A percentile compares a stretch with the other conserved stretches of the same genome.
phyloP scores from a whole-genome alignment of 1,140 invertebrate species.

The Drosophila orosa region DNA sequence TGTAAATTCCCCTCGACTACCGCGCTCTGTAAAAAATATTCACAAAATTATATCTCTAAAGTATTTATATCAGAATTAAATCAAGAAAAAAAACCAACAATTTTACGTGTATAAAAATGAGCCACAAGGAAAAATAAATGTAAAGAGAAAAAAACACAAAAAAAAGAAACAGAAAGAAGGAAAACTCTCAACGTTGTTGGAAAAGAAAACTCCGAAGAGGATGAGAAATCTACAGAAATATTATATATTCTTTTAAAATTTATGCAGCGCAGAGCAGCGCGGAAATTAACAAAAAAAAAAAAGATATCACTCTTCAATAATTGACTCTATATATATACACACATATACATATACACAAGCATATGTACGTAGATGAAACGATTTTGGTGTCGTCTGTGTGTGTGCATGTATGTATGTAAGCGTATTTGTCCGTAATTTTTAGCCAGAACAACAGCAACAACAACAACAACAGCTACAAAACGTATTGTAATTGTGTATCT shows the following conservation, averaged over 20 bases:
- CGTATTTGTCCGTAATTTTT: constrained; percentile 78
- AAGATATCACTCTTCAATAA: constrained; percentile 81
- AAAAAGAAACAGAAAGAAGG: constrained; percentile 30
- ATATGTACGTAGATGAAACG: constrained; percentile 46
- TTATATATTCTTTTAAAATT: constrained; percentile 83
- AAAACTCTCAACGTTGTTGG: constrained; percentile 25
- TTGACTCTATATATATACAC: constrained; percentile 55
- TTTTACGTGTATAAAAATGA: constrained; percentile 54
- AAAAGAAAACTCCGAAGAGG: constrained; percentile 4
- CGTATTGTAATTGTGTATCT: constrained; percentile 61
- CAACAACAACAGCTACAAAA: constrained; percentile 25
- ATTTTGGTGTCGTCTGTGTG: constrained; percentile 68
- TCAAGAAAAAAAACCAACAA: constrained; percentile 19
- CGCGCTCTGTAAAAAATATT: constrained; percentile 43
- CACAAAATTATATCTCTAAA: constrained; percentile 40
- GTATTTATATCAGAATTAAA: constrained; percentile 52
- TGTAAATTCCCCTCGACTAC: constrained; percentile 17
- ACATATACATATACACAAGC: constrained; percentile 45
- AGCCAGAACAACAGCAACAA: constrained; percentile 56
- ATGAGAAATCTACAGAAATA: constrained; percentile 58
- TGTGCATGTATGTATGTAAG: constrained; percentile 38
- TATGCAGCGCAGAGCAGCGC: constrained; percentile 56
- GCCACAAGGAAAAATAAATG: constrained; percentile 31
- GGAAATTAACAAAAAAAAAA: constrained; percentile 60
- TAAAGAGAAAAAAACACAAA: constrained; percentile 28